Evolutionary conservation across 1,140 invertebrate species (phyloP).

Genomic region (Papilio helenus): DNA sequence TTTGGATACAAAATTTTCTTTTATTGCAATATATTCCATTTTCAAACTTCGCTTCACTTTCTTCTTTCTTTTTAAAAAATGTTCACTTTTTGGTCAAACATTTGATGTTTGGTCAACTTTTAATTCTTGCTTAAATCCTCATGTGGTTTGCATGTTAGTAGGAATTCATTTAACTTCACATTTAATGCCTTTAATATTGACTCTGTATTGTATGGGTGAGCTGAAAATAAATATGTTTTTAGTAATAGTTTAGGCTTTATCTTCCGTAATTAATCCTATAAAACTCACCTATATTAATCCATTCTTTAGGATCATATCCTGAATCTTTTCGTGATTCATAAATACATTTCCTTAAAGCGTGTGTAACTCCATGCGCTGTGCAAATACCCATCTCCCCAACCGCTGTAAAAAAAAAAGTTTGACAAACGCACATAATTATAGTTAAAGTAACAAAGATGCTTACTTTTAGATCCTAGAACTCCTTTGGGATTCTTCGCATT

Average conservation of each 20-base stretch:
- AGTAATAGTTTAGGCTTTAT: background rate
- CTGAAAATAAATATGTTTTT: slow-evolving; percentile 52
- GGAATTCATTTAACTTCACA: slow-evolving; percentile 62
- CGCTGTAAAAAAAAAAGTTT: slow-evolving; percentile 53
- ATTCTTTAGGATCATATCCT: slow-evolving; percentile 58
- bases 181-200: slow-evolving; percentile 65
- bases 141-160: slow-evolving; percentile 42
- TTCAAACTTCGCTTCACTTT: too few species aligned
- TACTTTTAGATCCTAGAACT: slow-evolving; percentile 92
- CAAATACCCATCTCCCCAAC: slow-evolving; percentile 74
- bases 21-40: background rate
- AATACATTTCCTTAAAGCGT: slow-evolving; percentile 64
- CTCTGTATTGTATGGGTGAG: slow-evolving; percentile 65
- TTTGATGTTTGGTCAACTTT: background rate
- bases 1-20: background rate
- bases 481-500: slow-evolving; percentile 89
- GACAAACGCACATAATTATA: background rate
- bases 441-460: slow-evolving; percentile 36
- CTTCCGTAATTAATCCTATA: background rate
- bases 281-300: slow-evolving; percentile 5
- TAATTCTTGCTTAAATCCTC: background rate
- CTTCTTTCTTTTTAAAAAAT: too few species aligned
- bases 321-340: slow-evolving; percentile 68
- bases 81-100: too few species aligned
- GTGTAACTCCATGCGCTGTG: slow-evolving; percentile 58